Base-by-base conservation (phyloP, 2,888 invertebrate genomes). In the Polydrusus tereticollis region DNA sequence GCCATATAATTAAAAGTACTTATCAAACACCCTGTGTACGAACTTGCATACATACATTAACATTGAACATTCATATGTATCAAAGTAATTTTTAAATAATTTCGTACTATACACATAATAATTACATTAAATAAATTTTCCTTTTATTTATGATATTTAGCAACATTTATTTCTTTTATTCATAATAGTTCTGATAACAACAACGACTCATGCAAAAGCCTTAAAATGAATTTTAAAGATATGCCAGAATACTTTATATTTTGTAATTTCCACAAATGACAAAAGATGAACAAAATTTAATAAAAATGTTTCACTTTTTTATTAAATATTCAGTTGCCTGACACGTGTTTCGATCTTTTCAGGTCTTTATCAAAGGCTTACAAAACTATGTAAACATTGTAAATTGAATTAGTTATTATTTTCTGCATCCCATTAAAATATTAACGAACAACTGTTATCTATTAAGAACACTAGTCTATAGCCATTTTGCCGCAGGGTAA, bases 121-220 rank as follows among this genome's bases (percentile, higher is more conserved):
- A 23, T 52, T 52, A 52, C 16, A 29, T 23, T 52, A 52, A 29
- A 62, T 29, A 47, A 47, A 18, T 47, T 47, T 33, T 47, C 16
- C 29, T 47, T 45, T 45, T 45, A 26, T 29, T 14, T 29, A 21
- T 64, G 18, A 12, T 58, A 41, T 55, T 65, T 65, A 41, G 55
- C 65, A 65, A 65, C 65, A 41, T 43, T 65, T 52, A 65, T 26
- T 38, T 36, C 5, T 7, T 41, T 59, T 21, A 21, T 59, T 36
- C 6, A 7, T 36, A 16, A 59, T 52, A 52, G n/a, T 21, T 36
- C 38, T 59, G 14, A 41, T 59, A 59, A 59, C 59, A 59, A 59
- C 59, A 59, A 59, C 59, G 59, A 59, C 18, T 59, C 10, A 41
- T 59, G 59, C 58, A 58, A 59, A 41, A 41, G 59, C 59, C 59